A percentile compares a stretch with the other conserved stretches of the same genome.
phyloP scores from a whole-genome alignment of 2,888 invertebrate species.

The Tenthredo scrophulariae region DNA sequence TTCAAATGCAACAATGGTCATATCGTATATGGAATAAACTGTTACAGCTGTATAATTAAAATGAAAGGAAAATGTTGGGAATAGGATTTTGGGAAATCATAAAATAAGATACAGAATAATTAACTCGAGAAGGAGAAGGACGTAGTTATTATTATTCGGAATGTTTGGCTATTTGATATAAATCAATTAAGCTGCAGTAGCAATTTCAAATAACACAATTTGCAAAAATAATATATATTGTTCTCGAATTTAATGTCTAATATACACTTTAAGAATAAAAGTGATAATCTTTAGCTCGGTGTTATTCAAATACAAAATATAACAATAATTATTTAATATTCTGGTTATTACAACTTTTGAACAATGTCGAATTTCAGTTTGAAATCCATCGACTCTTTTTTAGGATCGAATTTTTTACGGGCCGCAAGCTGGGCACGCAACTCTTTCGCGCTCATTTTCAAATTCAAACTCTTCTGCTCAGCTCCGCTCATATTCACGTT shows the following conservation, averaged over 20 bases:
- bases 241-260: not conserved
- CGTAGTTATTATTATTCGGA: not conserved
- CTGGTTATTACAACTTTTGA: slow-evolving; percentile 87
- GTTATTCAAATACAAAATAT: slow-evolving; percentile 14
- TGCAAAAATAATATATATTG: not conserved
- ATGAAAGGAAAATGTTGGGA: not conserved
- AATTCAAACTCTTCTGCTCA: slow-evolving; percentile 82
- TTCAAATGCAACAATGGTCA: not conserved
- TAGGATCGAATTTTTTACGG: slow-evolving; percentile 94
- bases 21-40: not conserved
- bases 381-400: slow-evolving; percentile 93
- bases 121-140: not conserved
- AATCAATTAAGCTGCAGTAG: not conserved
- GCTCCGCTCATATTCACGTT: slow-evolving; percentile 67
- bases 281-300: not conserved
- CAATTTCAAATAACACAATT: not conserved
- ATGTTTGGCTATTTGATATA: not conserved
- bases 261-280: slow-evolving; percentile 1
- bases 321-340: slow-evolving; percentile 11
- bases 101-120: not conserved
- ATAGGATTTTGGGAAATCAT: not conserved
- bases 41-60: not conserved
- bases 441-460: slow-evolving; percentile 96
- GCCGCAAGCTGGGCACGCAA: slow-evolving; percentile 91
- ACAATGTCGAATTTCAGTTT: slow-evolving; percentile 96